A percentile compares a stretch with the other conserved stretches of the same genome.
phyloP scores from a whole-genome alignment of 2,888 invertebrate genomes.

The Tromatobia lineatoria region DNA sequence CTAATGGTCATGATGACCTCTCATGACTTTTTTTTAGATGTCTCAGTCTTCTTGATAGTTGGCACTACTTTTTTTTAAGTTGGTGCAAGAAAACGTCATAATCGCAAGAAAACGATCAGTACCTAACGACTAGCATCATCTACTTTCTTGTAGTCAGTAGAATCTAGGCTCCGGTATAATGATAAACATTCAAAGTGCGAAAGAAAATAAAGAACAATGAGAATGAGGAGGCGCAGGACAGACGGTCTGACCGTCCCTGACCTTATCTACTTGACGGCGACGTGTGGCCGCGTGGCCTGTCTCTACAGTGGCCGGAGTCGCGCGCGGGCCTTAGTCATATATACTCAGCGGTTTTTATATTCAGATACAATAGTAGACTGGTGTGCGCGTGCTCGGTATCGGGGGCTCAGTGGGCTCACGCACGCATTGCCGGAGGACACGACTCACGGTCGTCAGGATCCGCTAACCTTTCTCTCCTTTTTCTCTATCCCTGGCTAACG shows the following conservation, averaged over 20 bases:
- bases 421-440: slow-evolving; percentile 72
- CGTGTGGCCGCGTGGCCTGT: slow-evolving; percentile 48
- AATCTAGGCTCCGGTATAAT: slow-evolving; percentile 3
- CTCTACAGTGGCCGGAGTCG: slow-evolving; percentile 18
- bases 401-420: slow-evolving; percentile 57
- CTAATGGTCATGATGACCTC: too few species aligned
- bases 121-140: background rate
- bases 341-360: slow-evolving; percentile 29
- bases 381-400: slow-evolving; percentile 26
- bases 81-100: background rate
- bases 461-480: slow-evolving; percentile 71
- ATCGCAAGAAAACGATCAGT: background rate
- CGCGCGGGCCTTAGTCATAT: slow-evolving; percentile 26
- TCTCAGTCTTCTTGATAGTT: too few species aligned
- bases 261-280: slow-evolving; percentile 72
- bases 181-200: background rate
- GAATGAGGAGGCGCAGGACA: slow-evolving; percentile 29
- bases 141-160: background rate
- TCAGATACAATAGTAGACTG: slow-evolving; percentile 54
- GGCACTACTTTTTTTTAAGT: too few species aligned
- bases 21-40: too few species aligned
- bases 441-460: slow-evolving; percentile 76
- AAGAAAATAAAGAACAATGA: slow-evolving; percentile 15
- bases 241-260: slow-evolving; percentile 72
- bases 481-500: slow-evolving; percentile 36